Conservation (phyloP, 2,888 invertebrate species). For the Ommatoiulus sabulosus region DNA sequence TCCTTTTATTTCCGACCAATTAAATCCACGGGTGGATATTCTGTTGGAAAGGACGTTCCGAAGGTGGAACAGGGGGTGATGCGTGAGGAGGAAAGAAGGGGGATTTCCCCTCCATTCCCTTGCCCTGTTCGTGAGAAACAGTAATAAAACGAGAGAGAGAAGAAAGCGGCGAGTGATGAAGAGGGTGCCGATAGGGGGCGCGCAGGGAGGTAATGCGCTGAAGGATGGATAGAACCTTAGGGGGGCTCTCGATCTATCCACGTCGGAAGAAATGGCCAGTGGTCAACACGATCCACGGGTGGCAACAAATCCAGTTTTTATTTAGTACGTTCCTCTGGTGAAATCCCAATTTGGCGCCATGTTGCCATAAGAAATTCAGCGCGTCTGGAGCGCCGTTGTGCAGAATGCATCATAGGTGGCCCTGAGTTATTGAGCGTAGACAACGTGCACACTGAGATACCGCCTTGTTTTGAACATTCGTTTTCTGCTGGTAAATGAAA, state of each 20-base stretch:
- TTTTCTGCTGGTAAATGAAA: too few species aligned
- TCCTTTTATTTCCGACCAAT: slow-evolving; percentile 34
- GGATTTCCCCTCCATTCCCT: neutral
- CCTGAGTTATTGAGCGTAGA: too few species aligned
- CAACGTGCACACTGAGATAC: too few species aligned
- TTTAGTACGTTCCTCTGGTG: neutral
- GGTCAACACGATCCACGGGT: neutral
- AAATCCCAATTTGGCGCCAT: too few species aligned
- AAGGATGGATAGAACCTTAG: neutral
- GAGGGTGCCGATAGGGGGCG: neutral
- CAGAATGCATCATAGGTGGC: too few species aligned
- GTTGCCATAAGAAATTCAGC: too few species aligned
- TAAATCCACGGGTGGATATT: slow-evolving; percentile 16
- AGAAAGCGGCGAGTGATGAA: neutral
- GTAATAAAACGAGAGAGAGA: neutral
- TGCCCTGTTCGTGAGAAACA: too few species aligned
- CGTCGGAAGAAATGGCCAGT: neutral
- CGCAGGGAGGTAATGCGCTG: neutral
- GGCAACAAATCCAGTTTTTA: neutral
- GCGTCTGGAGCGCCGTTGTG: too few species aligned
- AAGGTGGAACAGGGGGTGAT: neutral
- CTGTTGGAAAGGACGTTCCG: neutral
- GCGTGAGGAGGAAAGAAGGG: too few species aligned
- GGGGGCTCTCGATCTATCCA: neutral
- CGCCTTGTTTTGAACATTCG: too few species aligned